Conservation (phyloP, 2,113 vertebrate species). For the Pyrgilauda ruficollis region DNA sequence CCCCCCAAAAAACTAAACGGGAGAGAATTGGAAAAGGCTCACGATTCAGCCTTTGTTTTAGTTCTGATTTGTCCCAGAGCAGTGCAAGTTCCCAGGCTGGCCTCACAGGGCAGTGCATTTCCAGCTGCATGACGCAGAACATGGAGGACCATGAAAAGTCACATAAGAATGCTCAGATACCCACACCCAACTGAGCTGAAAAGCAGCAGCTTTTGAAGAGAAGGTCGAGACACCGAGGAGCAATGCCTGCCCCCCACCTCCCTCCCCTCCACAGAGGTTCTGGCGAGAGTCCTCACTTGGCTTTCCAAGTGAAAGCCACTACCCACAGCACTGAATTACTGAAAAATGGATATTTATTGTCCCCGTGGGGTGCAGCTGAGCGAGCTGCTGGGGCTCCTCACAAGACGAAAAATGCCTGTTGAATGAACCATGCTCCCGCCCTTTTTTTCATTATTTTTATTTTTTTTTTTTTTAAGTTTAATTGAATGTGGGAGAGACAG, state of each 20-base stretch:
- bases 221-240: not conserved
- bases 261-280: not conserved
- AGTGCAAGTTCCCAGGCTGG: not conserved
- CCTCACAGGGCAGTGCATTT: not conserved
- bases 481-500: slow-evolving; percentile 16
- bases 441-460: not conserved
- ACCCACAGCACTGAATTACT: not conserved
- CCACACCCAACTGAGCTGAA: not conserved
- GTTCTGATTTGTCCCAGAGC: not conserved
- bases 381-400: not conserved
- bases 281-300: not conserved
- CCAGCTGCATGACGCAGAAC: accelerated
- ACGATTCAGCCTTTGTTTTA: not conserved
- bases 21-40: not conserved
- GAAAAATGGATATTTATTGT: slow-evolving; percentile 9
- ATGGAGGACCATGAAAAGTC: not conserved
- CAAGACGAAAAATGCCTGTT: not conserved
- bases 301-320: not conserved
- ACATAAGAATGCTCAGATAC: not conserved
- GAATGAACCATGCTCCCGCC: not conserved
- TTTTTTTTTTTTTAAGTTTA: not conserved
- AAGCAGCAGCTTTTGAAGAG: not conserved
- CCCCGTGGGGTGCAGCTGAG: not conserved
- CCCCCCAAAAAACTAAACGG: not conserved
- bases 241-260: not conserved